Evolutionary conservation across 2,113 vertebrate genomes (phyloP).

Genomic region (Cacatua alba): DNA sequence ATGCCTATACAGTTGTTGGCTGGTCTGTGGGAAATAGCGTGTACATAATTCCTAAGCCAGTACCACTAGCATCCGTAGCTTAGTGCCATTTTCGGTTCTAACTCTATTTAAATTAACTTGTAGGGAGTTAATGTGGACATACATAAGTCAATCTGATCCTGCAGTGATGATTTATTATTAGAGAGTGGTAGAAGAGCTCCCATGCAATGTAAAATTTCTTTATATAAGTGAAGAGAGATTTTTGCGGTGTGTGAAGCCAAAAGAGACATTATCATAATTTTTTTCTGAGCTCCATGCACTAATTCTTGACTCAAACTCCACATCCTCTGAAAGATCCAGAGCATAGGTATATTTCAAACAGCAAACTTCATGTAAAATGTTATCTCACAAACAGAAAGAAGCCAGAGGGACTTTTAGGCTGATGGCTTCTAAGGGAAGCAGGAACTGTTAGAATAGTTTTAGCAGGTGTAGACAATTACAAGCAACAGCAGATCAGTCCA

Average conservation of each 20-base stretch:
- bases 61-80: background rate
- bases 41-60: background rate
- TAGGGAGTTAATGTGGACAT: background rate
- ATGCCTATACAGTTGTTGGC: background rate
- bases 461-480: background rate
- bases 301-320: background rate
- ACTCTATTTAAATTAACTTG: background rate
- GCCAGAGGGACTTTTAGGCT: background rate
- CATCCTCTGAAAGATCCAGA: background rate
- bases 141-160: background rate
- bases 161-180: background rate
- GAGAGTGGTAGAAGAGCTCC: background rate
- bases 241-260: background rate
- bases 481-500: background rate
- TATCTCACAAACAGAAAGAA: background rate
- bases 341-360: background rate
- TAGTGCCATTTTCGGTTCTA: background rate
- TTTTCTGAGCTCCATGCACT: background rate
- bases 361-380: background rate
- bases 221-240: background rate
- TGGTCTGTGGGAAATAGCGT: background rate
- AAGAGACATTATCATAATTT: background rate
- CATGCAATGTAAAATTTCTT: background rate
- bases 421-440: background rate
- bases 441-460: background rate